Evolutionary conservation across 2,888 invertebrate genomes (phyloP), one percentile per base, ranked within the genome.

Genomic region (Sinentomon sp.): DNA sequence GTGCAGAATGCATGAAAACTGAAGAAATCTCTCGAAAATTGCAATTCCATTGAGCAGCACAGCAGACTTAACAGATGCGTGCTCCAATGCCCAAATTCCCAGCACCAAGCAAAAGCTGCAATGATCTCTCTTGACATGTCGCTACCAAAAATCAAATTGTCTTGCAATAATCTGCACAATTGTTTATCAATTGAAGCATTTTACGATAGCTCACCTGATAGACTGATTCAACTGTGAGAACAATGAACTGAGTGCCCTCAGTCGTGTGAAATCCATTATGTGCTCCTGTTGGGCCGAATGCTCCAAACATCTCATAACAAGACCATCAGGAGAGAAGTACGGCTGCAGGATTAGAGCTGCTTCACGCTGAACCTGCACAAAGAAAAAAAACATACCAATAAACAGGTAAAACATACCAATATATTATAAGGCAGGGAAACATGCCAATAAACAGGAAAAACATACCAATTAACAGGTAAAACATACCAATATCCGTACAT

Each of bases 221-320:
- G 78, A 69, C 51, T 94, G 82, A 55, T 94, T 94, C 26, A 97
- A 57, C 87, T 97, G 92, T 4, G 92, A 89, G 56, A 97, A 97
- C 34, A 97, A 60, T 0, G 92, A 87, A 33, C 82, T 82, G 3
- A 97, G 62, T 2, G 97, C 92, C 34, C 97, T 62, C 41, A 94
- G 64, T n/a, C 87, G 64, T 0, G 94, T 97, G 52, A 94, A 94
- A 59, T 94, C 94, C 97, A 97, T 97, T 30, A 97, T 78, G 50
- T 99, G 97, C 49, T 97, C 94, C 47, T 83, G 76, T 18, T 68
- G 67, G 52, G 71, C 70, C 2, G 89, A 82, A 49, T 76, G 85
- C 49, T 94, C 87, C 40, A 94, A 56, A 46, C 83, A 78, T 43
- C 77, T 70, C 24, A 82, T 77, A 4, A 97, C 85, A 26, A 99